Evolutionary conservation across 2,888 invertebrate species (phyloP).

Genomic region (Leistus spinibarbis): DNA sequence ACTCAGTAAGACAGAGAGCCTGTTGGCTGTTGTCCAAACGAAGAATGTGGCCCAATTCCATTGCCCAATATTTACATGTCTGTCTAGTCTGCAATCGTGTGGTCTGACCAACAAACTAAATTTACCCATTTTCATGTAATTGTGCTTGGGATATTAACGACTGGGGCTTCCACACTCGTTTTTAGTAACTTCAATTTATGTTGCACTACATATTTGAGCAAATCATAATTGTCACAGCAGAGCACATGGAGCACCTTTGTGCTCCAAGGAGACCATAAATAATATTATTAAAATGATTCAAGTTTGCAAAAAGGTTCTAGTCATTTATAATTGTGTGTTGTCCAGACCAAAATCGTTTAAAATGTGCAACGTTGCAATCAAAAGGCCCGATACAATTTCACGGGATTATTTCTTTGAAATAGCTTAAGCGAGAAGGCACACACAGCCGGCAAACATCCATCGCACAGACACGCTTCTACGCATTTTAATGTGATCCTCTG

Average conservation of each 20-base stretch:
- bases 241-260: no score
- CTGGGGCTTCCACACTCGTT: background rate
- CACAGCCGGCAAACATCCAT: background rate
- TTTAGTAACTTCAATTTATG: no score
- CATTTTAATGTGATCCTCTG: background rate
- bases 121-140: background rate
- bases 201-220: no score
- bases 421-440: background rate
- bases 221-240: no score
- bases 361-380: no score
- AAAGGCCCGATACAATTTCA: background rate
- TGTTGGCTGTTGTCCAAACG: conserved; percentile 11
- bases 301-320: no score
- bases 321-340: no score
- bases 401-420: background rate
- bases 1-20: background rate
- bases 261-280: no score
- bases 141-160: background rate
- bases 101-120: conserved; percentile 12
- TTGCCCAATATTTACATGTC: conserved; percentile 19
- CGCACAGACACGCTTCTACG: background rate
- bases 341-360: no score
- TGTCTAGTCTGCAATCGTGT: background rate
- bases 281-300: no score
- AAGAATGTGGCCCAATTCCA: conserved; percentile 22